phyloP scores from a whole-genome alignment of 2,888 invertebrate species.

The Schrankia costaestrigalis region DNA sequence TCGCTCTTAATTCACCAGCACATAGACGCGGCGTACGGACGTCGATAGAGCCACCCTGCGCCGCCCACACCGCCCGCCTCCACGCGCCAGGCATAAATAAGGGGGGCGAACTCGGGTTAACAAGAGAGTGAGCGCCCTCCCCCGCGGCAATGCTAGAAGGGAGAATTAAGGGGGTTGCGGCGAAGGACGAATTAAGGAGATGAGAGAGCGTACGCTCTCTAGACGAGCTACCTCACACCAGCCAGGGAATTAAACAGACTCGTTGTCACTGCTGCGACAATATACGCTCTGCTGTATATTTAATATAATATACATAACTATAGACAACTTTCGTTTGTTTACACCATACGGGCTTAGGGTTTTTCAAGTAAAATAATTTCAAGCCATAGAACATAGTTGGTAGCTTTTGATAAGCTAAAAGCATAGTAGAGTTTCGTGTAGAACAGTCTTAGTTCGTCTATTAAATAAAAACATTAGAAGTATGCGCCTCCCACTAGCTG shows the following conservation, averaged over 20 bases:
- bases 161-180: slow-evolving; percentile 76
- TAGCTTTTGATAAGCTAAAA: no score
- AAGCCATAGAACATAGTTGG: no score
- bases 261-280: slow-evolving; percentile 22
- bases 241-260: slow-evolving; percentile 66
- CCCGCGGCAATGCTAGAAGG: slow-evolving; percentile 61
- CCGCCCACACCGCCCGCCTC: slow-evolving; percentile 45
- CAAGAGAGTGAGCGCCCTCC: slow-evolving; percentile 71
- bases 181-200: slow-evolving; percentile 82
- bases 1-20: slow-evolving; percentile 79
- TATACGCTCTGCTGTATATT: slow-evolving; percentile 1
- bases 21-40: slow-evolving; percentile 64
- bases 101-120: slow-evolving; percentile 75
- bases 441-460: no score
- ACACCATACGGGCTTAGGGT: no score
- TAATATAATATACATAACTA: no score
- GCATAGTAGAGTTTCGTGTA: no score
- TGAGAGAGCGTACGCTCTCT: slow-evolving; percentile 79
- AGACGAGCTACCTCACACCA: slow-evolving; percentile 70
- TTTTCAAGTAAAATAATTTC: no score
- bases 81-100: slow-evolving; percentile 72
- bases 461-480: slow-evolving; percentile 3
- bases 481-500: slow-evolving; percentile 32
- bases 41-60: slow-evolving; percentile 57
- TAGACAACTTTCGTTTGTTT: no score